Conservation (phyloP, 2,888 invertebrate genomes). For the Ptychoptera contaminata region DNA sequence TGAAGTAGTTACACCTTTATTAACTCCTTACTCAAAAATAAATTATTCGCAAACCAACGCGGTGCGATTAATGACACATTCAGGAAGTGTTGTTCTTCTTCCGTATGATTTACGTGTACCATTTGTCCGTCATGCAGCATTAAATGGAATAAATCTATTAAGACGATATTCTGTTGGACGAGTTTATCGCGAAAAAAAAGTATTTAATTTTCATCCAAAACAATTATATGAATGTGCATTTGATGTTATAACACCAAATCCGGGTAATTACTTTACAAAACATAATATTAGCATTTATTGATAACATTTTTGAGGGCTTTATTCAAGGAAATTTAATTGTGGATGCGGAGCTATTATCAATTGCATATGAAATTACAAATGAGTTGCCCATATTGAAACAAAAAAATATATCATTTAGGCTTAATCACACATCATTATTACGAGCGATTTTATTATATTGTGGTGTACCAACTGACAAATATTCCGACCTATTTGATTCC, state of each 20-base stretch:
- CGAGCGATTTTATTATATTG: conserved; percentile 62
- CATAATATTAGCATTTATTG: conserved; percentile 1
- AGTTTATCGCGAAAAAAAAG: conserved; percentile 69
- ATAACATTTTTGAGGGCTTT: conserved; percentile 5
- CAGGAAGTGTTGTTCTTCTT: conserved; percentile 70
- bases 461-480: conserved; percentile 57
- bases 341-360: conserved; percentile 72
- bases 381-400: conserved; percentile 48
- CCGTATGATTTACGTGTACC: conserved; percentile 72
- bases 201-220: conserved; percentile 69
- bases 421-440: conserved; percentile 67
- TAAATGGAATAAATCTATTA: conserved; percentile 58
- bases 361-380: conserved; percentile 57
- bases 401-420: conserved; percentile 48
- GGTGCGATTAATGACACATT: conserved; percentile 73
- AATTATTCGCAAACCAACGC: conserved; percentile 21
- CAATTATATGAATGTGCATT: conserved; percentile 85
- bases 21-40: conserved; percentile 56
- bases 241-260: conserved; percentile 71
- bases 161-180: conserved; percentile 76
- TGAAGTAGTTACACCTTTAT: conserved; percentile 59
- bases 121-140: conserved; percentile 69
- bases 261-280: conserved; percentile 30
- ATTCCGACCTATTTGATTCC: conserved; percentile 19
- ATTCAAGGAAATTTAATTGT: conserved; percentile 48